Percentiles rank a stretch among this genome's conserved stretches.
These are phyloP conservation scores for Protaetia brevitarsis DNA, from an alignment of 1,140 invertebrate genomes.

Conservation along the genomic window DNA sequence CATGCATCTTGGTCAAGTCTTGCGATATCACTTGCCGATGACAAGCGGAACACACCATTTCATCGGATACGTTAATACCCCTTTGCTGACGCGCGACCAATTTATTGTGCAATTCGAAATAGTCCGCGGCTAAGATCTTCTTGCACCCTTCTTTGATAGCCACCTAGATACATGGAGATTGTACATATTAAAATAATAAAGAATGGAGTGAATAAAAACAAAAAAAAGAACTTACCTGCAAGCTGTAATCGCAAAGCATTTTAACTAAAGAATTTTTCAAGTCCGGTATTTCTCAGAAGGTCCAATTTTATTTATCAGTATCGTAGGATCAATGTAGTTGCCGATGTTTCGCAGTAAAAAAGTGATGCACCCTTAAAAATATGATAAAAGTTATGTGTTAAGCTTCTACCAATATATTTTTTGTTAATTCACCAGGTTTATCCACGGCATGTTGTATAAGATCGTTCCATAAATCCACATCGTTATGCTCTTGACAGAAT, in stretches of 20 bases:
- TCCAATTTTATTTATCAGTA: slow-evolving; percentile 82
- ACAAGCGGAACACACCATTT: slow-evolving; percentile 74
- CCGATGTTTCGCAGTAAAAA: slow-evolving; percentile 77
- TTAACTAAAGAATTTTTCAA: slow-evolving; percentile 88
- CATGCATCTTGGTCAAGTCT: slow-evolving; percentile 40
- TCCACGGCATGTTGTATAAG: slow-evolving; percentile 86
- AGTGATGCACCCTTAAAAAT: slow-evolving; percentile 65
- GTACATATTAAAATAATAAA: too few relatives aligned
- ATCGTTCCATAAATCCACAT: slow-evolving; percentile 91
- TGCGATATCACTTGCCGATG: slow-evolving; percentile 67
- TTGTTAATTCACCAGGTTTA: slow-evolving; percentile 66
- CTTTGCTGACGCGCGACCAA: slow-evolving; percentile 72
- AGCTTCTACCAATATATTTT: not conserved
- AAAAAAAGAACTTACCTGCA: slow-evolving; percentile 62
- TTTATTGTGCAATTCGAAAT: slow-evolving; percentile 84
- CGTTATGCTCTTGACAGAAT: slow-evolving; percentile 96
- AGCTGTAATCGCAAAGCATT: slow-evolving; percentile 93
- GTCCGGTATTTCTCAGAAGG: slow-evolving; percentile 79
- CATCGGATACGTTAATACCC: slow-evolving; percentile 69
- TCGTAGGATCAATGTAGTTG: slow-evolving; percentile 87
- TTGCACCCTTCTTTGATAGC: slow-evolving; percentile 87
- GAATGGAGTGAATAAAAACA: not conserved
- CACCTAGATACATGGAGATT: slow-evolving; percentile 53
- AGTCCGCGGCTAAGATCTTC: slow-evolving; percentile 83
- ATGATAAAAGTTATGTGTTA: not conserved